phyloP scores from a whole-genome alignment of 1,140 invertebrate genomes.

The Aporrectodea caliginosa region DNA sequence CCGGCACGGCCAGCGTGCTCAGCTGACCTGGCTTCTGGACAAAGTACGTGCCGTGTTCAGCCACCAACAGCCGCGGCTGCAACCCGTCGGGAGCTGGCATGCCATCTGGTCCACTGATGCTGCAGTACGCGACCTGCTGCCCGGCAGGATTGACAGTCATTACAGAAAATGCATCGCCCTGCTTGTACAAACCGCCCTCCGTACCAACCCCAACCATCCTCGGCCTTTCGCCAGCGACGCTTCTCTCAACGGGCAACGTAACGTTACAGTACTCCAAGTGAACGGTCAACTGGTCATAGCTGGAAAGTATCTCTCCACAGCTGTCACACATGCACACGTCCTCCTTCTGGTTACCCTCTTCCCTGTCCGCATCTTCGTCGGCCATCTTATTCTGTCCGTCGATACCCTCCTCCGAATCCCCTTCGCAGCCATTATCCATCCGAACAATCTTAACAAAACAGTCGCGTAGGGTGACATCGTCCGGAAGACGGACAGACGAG shows the following conservation, averaged over 20 bases:
- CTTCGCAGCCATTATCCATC: background rate
- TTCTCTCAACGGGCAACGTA: background rate
- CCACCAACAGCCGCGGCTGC: background rate
- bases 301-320: slow-evolving; percentile 11
- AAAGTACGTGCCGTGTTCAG: background rate
- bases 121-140: background rate
- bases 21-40: background rate
- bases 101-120: background rate
- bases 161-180: background rate
- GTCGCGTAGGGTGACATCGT: background rate
- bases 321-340: slow-evolving; percentile 2
- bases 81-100: background rate
- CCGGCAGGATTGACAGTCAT: background rate
- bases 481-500: background rate
- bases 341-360: background rate
- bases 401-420: background rate
- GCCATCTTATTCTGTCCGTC: background rate
- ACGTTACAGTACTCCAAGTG: background rate
- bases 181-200: background rate
- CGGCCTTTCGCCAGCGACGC: slow-evolving; percentile 1
- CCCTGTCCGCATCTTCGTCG: background rate
- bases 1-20: background rate
- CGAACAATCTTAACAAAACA: slow-evolving; percentile 20
- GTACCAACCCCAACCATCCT: background rate
- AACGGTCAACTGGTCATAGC: background rate